A percentile compares a stretch with the other conserved stretches of the same genome.
Conservation (phyloP, 2,888 invertebrate genomes). For the Caenorhabditis wallacei region DNA sequence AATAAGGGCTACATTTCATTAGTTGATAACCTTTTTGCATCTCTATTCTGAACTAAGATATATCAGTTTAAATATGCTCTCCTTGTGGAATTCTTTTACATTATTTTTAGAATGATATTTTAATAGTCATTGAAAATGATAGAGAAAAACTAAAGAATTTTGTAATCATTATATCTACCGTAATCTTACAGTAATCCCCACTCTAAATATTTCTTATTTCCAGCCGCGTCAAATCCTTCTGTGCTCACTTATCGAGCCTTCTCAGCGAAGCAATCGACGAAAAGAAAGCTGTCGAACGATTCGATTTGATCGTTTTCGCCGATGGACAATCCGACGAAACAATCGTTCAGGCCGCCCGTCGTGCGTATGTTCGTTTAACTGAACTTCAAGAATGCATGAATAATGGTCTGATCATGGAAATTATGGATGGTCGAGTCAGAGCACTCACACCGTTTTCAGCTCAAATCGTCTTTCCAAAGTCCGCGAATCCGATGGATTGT, state of each 20-base stretch:
- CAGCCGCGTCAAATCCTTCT: constrained; percentile 67
- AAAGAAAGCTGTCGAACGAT: constrained; percentile 33
- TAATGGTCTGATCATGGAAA: constrained; percentile 60
- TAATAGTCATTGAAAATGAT: no score
- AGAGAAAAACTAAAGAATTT: no score
- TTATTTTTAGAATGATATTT: no score
- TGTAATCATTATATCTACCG: no score
- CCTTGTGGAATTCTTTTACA: no score
- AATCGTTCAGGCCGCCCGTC: constrained; percentile 58
- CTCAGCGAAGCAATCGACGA: constrained; percentile 55
- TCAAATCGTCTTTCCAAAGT: constrained; percentile 59
- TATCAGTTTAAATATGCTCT: no score
- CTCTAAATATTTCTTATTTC: no score
- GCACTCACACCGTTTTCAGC: constrained; percentile 63
- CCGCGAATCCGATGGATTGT: not conserved
- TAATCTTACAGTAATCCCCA: no score
- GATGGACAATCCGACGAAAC: constrained; percentile 63
- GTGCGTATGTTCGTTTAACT: constrained; percentile 45
- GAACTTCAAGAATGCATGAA: constrained; percentile 64
- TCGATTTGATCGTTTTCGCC: constrained; percentile 64
- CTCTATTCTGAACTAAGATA: no score
- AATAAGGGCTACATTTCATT: no score
- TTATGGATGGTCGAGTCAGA: constrained; percentile 59
- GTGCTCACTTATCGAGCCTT: constrained; percentile 53
- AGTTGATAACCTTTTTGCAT: no score